These are phyloP conservation scores for Adelognathus sp. DNA, from an alignment of 2,888 invertebrate species.

Conservation along the genomic window DNA sequence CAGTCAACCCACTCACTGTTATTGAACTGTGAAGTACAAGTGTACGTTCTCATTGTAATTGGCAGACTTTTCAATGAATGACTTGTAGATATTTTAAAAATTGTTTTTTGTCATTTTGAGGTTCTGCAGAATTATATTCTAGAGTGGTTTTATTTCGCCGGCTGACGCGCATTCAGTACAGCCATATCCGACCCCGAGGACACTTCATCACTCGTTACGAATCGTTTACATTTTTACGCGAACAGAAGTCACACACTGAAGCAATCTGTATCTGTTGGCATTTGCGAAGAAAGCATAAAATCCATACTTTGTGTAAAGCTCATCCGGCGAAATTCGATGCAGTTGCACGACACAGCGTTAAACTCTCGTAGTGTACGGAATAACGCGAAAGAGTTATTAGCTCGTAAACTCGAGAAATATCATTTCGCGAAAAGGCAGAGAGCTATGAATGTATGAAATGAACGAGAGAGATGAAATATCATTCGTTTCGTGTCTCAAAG, in stretches of 20 bases:
- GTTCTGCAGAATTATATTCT: no score
- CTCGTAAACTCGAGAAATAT: constrained; percentile 48
- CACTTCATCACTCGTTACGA: neutral
- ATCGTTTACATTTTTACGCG: neutral
- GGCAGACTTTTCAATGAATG: no score
- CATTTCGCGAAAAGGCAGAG: constrained; percentile 31
- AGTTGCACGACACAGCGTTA: constrained; percentile 33
- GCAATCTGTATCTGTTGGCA: constrained; percentile 36
- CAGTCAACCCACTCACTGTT: no score
- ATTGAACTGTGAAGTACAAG: no score
- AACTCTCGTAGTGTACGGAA: constrained; percentile 29
- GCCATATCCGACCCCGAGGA: no score
- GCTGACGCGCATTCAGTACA: no score
- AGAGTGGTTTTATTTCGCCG: no score
- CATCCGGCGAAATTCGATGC: constrained; percentile 30
- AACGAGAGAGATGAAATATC: constrained; percentile 6
- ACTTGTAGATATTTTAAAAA: no score
- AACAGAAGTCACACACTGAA: neutral
- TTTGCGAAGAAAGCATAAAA: constrained; percentile 20
- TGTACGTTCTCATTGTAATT: no score
- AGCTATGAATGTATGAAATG: neutral
- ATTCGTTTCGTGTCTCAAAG: constrained; percentile 6
- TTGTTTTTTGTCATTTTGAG: no score
- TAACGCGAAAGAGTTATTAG: constrained; percentile 4
- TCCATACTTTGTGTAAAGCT: constrained; percentile 11